Evolutionary conservation across 1,140 invertebrate genomes (phyloP).

Genomic region (Chrysoperla carnea): DNA sequence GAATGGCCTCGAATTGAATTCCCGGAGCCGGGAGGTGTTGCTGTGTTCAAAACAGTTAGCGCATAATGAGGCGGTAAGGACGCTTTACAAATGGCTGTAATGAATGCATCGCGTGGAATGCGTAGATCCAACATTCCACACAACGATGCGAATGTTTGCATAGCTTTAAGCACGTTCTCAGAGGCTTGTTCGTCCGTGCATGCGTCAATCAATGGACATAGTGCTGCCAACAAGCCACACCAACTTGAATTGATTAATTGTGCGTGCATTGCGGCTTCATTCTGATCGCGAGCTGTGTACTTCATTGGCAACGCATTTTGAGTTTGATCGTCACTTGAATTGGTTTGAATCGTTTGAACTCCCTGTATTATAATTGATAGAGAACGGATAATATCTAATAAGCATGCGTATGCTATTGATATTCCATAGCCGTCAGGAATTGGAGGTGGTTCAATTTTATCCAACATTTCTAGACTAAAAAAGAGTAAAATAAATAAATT

Average conservation of each 20-base stretch:
- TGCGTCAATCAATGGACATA: slow-evolving; percentile 83
- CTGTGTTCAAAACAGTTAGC: slow-evolving; percentile 61
- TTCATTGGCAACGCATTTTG: background rate
- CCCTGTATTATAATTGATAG: slow-evolving; percentile 50
- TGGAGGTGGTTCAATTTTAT: slow-evolving; percentile 81
- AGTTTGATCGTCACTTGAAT: slow-evolving; percentile 10
- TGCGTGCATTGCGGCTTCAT: slow-evolving; percentile 36
- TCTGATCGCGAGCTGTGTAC: slow-evolving; percentile 15
- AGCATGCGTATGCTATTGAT: slow-evolving; percentile 80
- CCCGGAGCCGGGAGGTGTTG: slow-evolving; percentile 30
- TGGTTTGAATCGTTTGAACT: slow-evolving; percentile 23
- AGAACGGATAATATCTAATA: slow-evolving; percentile 75
- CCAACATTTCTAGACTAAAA: slow-evolving; percentile 78
- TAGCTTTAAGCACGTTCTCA: slow-evolving; percentile 78
- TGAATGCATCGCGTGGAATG: slow-evolving; percentile 75
- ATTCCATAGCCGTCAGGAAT: slow-evolving; percentile 92
- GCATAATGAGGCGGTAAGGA: slow-evolving; percentile 92
- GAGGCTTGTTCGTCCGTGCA: slow-evolving; percentile 84
- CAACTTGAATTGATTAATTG: slow-evolving; percentile 89
- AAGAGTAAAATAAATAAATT: background rate
- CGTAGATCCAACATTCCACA: slow-evolving; percentile 57
- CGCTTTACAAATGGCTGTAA: slow-evolving; percentile 84
- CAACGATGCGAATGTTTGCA: slow-evolving; percentile 71
- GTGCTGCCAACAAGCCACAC: slow-evolving; percentile 81
- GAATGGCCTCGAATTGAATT: slow-evolving; percentile 19